Percentiles rank a stretch among this genome's conserved stretches.
Evolutionary conservation across 2,888 invertebrate genomes (phyloP).

Genomic region (Apocheima hispidaria): DNA sequence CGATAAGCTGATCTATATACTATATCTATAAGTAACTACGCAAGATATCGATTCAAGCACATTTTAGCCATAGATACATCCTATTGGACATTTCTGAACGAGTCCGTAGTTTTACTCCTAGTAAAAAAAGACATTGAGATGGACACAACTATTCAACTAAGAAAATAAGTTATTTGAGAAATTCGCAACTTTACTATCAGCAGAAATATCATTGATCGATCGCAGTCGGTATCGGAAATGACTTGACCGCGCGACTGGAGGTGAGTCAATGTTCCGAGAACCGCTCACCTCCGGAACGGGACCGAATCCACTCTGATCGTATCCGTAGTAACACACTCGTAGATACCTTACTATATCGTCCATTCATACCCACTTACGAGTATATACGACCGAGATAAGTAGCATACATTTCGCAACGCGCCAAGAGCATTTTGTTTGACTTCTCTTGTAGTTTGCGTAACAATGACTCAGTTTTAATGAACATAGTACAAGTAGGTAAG

Average conservation of each 20-base stretch:
- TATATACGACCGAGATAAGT: slow-evolving; percentile 66
- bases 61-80: too few relatives aligned
- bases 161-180: slow-evolving; percentile 6
- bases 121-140: slow-evolving; percentile 29
- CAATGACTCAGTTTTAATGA: slow-evolving; percentile 61
- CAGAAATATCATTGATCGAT: slow-evolving; percentile 39
- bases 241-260: slow-evolving; percentile 52
- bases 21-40: too few relatives aligned
- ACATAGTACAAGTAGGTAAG: slow-evolving; percentile 52
- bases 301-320: slow-evolving; percentile 57
- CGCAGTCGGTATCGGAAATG: slow-evolving; percentile 66
- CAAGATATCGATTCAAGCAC: too few relatives aligned
- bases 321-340: slow-evolving; percentile 53
- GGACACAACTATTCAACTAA: slow-evolving; percentile 3
- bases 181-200: neutral
- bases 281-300: slow-evolving; percentile 54
- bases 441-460: slow-evolving; percentile 64
- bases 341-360: slow-evolving; percentile 53
- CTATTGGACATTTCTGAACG: neutral
- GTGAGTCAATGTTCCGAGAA: slow-evolving; percentile 64
- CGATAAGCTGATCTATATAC: neutral
- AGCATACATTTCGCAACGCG: slow-evolving; percentile 50
- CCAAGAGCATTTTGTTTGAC: slow-evolving; percentile 55
- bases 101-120: neutral
- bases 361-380: slow-evolving; percentile 74